Conservation (phyloP, 2,888 invertebrate genomes). For the Watsonalla binaria region DNA sequence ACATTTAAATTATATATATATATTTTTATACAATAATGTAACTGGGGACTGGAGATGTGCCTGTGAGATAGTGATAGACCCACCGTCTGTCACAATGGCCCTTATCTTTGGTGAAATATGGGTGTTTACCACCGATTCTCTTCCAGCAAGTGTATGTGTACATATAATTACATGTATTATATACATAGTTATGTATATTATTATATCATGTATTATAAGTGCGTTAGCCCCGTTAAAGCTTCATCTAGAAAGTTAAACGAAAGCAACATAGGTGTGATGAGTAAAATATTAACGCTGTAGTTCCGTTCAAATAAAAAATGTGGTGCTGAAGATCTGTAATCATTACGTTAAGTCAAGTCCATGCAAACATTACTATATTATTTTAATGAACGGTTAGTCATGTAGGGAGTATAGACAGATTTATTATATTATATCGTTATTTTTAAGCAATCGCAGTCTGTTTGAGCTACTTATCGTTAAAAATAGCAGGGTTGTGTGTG, state of each 20-base stretch:
- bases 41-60: too few relatives aligned
- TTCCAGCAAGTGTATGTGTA: too few relatives aligned
- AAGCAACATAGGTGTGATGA: constrained; percentile 25
- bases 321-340: constrained; percentile 75
- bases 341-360: constrained; percentile 44
- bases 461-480: constrained; percentile 28
- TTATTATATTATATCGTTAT: constrained; percentile 27
- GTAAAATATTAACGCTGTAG: constrained; percentile 24
- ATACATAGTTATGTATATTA: too few relatives aligned
- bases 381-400: constrained; percentile 43
- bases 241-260: constrained; percentile 8
- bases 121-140: too few relatives aligned
- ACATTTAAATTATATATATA: too few relatives aligned
- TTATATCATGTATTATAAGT: too few relatives aligned
- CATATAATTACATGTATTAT: too few relatives aligned
- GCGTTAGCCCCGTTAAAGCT: neutral
- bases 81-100: too few relatives aligned
- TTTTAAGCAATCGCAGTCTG: constrained; percentile 39
- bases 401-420: constrained; percentile 38
- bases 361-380: constrained; percentile 25
- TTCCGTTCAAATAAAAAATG: constrained; percentile 40
- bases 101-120: too few relatives aligned
- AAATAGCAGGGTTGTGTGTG: too few relatives aligned
- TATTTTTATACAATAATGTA: too few relatives aligned
- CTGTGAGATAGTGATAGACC: too few relatives aligned